phyloP scores from a whole-genome alignment of 64 coral and sea anemone genomes.

The Stichodactyla helianthus region DNA sequence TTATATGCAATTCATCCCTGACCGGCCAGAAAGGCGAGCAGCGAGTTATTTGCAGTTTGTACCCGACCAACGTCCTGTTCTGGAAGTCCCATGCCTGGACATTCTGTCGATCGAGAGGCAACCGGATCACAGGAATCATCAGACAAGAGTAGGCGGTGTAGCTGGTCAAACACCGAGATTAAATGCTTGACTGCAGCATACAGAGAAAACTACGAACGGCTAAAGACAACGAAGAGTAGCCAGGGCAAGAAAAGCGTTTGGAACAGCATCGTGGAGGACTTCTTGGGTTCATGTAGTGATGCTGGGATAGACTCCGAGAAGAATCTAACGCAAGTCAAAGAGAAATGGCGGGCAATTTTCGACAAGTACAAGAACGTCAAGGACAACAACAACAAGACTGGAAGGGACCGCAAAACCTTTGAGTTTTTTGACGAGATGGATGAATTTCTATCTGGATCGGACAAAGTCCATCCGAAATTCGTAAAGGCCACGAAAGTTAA shows the following conservation, averaged over 20 bases:
- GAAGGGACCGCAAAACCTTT: slow-evolving; percentile 45
- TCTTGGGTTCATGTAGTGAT: slow-evolving; percentile 59
- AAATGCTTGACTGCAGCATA: slow-evolving; percentile 34
- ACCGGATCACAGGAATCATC: no score
- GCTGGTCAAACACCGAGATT: no score
- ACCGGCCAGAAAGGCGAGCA: no score
- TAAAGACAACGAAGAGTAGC: slow-evolving; percentile 53
- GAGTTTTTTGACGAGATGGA: slow-evolving; percentile 49
- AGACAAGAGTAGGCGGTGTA: no score
- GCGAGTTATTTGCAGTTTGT: no score
- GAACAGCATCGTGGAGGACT: slow-evolving; percentile 47
- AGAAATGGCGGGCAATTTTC: slow-evolving; percentile 52
- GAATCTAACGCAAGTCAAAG: slow-evolving; percentile 50
- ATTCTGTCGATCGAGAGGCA: background rate
- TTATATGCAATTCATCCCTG: no score
- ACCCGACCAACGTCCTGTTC: background rate
- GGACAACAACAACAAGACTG: slow-evolving; percentile 51
- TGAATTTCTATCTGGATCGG: slow-evolving; percentile 38
- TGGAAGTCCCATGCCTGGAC: slow-evolving; percentile 15
- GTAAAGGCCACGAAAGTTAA: slow-evolving; percentile 42
- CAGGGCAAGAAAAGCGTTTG: slow-evolving; percentile 45
- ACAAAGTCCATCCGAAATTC: slow-evolving; percentile 55
- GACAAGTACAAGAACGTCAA: slow-evolving; percentile 43
- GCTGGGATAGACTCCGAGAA: slow-evolving; percentile 48
- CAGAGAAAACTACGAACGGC: slow-evolving; percentile 26